A percentile compares a stretch with the other conserved stretches of the same genome.
phyloP scores from a whole-genome alignment of 2,888 invertebrate species.

The Caenorhabditis wallacei region DNA sequence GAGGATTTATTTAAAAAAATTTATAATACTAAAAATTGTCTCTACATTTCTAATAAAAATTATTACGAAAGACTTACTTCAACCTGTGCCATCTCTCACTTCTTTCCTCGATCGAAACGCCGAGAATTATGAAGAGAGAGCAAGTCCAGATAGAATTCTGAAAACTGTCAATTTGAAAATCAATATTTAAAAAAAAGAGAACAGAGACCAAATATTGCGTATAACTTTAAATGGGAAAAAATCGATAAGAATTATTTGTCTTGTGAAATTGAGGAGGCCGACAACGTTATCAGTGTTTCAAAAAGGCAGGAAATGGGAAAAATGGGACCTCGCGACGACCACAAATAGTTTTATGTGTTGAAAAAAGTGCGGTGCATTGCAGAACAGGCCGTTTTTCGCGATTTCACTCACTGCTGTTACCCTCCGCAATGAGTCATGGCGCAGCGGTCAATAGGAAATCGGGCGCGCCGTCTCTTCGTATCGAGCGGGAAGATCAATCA shows the following conservation, averaged over 20 bases:
- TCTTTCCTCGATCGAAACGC: background rate
- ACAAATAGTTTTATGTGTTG: slow-evolving; percentile 26
- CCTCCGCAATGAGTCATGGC: slow-evolving; percentile 46
- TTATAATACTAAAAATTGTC: too few relatives aligned
- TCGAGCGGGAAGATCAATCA: slow-evolving; percentile 56
- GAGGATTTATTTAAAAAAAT: too few relatives aligned
- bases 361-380: slow-evolving; percentile 31
- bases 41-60: background rate
- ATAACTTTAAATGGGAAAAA: slow-evolving; percentile 21
- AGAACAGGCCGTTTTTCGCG: slow-evolving; percentile 41
- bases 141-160: slow-evolving; percentile 46
- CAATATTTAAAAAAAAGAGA: background rate
- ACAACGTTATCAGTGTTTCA: slow-evolving; percentile 37
- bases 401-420: slow-evolving; percentile 34
- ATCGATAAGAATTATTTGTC: slow-evolving; percentile 54
- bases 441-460: slow-evolving; percentile 47
- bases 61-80: slow-evolving; percentile 45
- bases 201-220: background rate
- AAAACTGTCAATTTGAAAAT: background rate
- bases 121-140: slow-evolving; percentile 20
- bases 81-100: slow-evolving; percentile 52
- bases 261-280: background rate
- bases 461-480: slow-evolving; percentile 47
- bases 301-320: slow-evolving; percentile 20
- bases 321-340: slow-evolving; percentile 20